Evolutionary conservation across 2,888 invertebrate species (phyloP), one percentile per base, ranked within the genome.

Genomic region (Pyrochroa serraticornis): DNA sequence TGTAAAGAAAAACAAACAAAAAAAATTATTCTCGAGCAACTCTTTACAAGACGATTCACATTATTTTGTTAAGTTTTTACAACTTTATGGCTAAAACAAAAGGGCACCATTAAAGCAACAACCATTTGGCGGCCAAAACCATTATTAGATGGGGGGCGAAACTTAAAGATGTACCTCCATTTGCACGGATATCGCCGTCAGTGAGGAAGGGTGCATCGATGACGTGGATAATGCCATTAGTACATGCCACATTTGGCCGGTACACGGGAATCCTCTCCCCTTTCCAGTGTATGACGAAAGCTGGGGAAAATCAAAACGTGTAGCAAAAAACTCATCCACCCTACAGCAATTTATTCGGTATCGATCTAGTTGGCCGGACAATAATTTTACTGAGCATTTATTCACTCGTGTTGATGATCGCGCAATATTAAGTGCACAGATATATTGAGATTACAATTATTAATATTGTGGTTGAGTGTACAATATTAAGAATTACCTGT

Each of bases 141-240:
- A 78, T 78, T 55, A 81, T 59, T 45, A 81, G 63, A 61, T 80
- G 77, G 14, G 79, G 77, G 48, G 75, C 72, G 31, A 79, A 54
- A 54, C 67, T 66, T 44, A 65, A 22, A 37, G 55, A 38, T 46
- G 67, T 39, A 22, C 78, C 76, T 32, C 77, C 79, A 53, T 86
- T 87, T 54, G 91, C 90, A 64, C 87, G 85, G 62, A 95, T 87
- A 79, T 96, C 95, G 71, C 88, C 89, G 71, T 92, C 91, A 73
- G 87, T 85, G 58, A 95, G 82, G 74, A 97, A 88, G 3, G 95
- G 95, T 66, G 85, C 85, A 76, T 95, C 95, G 74, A 97, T 94
- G 62, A 95, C 93, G 79, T 97, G 96, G 69, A 97, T 95, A 69
- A 95, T 91, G 47, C 97, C 97, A 77, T 97, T 97, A 78, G 93